A percentile compares a stretch with the other conserved stretches of the same genome.
Evolutionary conservation across 2,797 vertebrate species (phyloP).

Genomic region (Anguilla pacifica): DNA sequence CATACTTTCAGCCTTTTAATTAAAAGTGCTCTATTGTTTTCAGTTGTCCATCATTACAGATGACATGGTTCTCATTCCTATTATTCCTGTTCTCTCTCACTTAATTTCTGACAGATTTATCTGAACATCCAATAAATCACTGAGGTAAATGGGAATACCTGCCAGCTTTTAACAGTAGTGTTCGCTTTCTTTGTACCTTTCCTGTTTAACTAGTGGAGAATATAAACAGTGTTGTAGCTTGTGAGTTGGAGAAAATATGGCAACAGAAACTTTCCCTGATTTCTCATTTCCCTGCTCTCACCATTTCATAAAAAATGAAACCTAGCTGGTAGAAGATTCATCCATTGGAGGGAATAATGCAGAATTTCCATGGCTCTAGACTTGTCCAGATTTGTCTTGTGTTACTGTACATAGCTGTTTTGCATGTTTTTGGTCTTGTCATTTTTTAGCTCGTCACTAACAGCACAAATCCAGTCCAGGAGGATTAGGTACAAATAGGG

Average conservation of each 20-base stretch:
- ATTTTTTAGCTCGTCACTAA: background rate
- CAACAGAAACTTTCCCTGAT: background rate
- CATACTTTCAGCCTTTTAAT: background rate
- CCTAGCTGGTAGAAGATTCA: background rate
- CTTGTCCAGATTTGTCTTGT: background rate
- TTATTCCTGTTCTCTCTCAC: background rate
- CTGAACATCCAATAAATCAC: background rate
- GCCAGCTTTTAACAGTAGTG: slow-evolving; percentile 15
- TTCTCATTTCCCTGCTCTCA: slow-evolving; percentile 11
- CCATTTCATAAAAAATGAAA: slow-evolving; percentile 14
- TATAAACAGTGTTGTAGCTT: background rate
- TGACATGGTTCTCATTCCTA: background rate
- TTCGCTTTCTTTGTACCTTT: background rate
- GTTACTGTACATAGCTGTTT: background rate
- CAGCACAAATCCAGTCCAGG: background rate
- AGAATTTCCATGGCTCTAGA: background rate
- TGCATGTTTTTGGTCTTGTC: background rate
- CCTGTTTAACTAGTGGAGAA: background rate
- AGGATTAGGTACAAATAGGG: background rate
- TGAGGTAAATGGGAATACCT: background rate
- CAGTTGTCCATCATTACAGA: background rate
- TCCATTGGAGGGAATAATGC: background rate
- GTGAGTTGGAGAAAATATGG: background rate
- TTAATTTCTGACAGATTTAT: background rate
- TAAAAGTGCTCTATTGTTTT: background rate